Evolutionary conservation across 2,797 vertebrate species (phyloP).

Genomic region (Danio albolineatus): DNA sequence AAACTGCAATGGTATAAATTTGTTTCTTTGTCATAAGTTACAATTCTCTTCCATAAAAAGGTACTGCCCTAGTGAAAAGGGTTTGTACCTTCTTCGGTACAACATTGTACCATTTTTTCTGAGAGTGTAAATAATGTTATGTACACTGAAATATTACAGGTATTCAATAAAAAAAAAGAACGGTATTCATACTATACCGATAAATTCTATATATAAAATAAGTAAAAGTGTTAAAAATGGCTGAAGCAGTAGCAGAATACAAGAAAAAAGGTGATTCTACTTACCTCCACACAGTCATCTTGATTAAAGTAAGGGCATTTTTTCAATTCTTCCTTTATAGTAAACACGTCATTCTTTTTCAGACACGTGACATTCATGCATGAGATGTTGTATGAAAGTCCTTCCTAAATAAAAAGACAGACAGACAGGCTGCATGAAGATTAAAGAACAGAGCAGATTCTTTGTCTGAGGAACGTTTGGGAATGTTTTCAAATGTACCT

Average conservation of each 20-base stretch:
- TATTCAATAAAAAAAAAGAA: too few relatives aligned
- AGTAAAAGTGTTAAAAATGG: neutral
- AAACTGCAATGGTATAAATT: too few relatives aligned
- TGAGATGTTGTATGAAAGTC: constrained; percentile 76
- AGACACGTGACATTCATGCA: constrained; percentile 85
- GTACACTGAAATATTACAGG: too few relatives aligned
- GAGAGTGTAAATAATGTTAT: too few relatives aligned
- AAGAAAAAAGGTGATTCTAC: constrained; percentile 56
- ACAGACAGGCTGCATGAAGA: neutral
- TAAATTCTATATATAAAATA: too few relatives aligned
- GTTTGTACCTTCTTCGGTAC: too few relatives aligned
- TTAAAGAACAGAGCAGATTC: neutral
- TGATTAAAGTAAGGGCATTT: constrained; percentile 76
- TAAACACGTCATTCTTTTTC: constrained; percentile 70
- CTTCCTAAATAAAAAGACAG: neutral
- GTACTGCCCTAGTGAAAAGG: too few relatives aligned
- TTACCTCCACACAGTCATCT: constrained; percentile 68
- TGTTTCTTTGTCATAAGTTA: too few relatives aligned
- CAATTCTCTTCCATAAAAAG: too few relatives aligned
- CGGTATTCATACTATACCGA: too few relatives aligned
- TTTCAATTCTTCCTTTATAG: constrained; percentile 75
- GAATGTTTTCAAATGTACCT: constrained; percentile 59
- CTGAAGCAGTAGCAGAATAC: neutral
- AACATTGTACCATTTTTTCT: too few relatives aligned
- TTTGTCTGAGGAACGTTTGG: constrained; percentile 18